Evolutionary conservation across 2,797 vertebrate species (phyloP), one percentile per base, ranked within the genome.

Genomic region (Myotis planiceps): DNA sequence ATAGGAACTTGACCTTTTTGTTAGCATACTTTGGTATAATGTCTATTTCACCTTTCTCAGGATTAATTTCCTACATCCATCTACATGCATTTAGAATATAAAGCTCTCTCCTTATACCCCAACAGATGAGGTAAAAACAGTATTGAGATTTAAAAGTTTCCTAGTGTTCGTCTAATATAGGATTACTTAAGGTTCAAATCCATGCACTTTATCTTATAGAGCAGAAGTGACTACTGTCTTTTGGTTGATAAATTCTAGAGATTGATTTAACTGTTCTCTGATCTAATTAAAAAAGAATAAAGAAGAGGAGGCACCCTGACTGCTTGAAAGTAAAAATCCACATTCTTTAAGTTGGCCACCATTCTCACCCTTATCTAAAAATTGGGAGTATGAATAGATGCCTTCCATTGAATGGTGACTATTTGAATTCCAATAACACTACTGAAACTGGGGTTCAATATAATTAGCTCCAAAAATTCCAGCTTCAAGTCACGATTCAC

Each of bases 221-320:
- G 51, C 87, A 71, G 8, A 90, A 80, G 25, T 68, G 37, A 18
- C 88, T 71, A 45, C 23, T 45, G 65, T 75, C 75, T n/a, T 71
- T n/a, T 32, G 19, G 47, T n/a, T 81, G 74, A 80, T 94, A 53
- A 90, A 66, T 83, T 92, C 72, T 72, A 68, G 53, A 80, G 86
- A 69, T 2, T 66, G 29, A 80, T 39, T 60, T 76, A 25, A 37
- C 72, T 85, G 29, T 55, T 75, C 29, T 74, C 15, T 23, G 15
- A 83, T 49, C 69, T 75, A 89, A 85, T 60, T 76, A 29, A 74
- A 96, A 89, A 89, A 66, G 58, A 90, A 87, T 45, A 63, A 95
- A 87, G 6, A 72, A 60, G 58, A 80, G 16, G 16, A 29, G 34
- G 47, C 7, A 65, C 29, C 63, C 45, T 82, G 45, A 58, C 37